Evolutionary conservation across 2,797 vertebrate species (phyloP).

Genomic region (Helarctos malayanus): DNA sequence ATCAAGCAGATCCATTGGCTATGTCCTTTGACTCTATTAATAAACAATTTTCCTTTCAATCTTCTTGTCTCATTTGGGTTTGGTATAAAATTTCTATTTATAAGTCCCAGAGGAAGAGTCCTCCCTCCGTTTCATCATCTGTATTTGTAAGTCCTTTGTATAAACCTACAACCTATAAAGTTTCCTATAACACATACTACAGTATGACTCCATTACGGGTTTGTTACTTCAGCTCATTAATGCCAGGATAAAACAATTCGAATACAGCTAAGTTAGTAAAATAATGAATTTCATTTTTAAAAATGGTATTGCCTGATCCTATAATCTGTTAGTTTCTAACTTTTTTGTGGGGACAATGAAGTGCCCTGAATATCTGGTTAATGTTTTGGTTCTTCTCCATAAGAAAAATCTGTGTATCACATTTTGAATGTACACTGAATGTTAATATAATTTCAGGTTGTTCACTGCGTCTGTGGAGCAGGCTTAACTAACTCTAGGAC

Average conservation of each 20-base stretch:
- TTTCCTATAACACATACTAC: neutral
- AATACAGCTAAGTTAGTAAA: neutral
- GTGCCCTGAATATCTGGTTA: neutral
- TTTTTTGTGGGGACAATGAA: neutral
- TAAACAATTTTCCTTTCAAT: neutral
- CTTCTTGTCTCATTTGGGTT: neutral
- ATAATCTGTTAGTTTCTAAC: neutral
- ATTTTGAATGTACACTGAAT: neutral
- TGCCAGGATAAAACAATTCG: neutral
- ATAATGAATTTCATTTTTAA: neutral
- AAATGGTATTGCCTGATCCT: neutral
- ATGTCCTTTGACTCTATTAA: neutral
- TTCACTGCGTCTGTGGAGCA: neutral
- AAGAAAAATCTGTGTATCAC: neutral
- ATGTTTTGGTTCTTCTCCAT: neutral
- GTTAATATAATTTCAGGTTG: neutral
- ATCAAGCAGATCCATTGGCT: neutral
- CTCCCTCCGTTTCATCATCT: neutral
- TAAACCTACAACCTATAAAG: neutral
- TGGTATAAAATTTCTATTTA: neutral
- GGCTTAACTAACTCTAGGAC: neutral
- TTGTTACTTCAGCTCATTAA: neutral
- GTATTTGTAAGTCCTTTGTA: neutral
- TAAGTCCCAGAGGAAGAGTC: neutral
- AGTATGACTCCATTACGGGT: neutral